Base-by-base conservation (phyloP, 2,113 vertebrate species). In the Leucosticte australis region DNA sequence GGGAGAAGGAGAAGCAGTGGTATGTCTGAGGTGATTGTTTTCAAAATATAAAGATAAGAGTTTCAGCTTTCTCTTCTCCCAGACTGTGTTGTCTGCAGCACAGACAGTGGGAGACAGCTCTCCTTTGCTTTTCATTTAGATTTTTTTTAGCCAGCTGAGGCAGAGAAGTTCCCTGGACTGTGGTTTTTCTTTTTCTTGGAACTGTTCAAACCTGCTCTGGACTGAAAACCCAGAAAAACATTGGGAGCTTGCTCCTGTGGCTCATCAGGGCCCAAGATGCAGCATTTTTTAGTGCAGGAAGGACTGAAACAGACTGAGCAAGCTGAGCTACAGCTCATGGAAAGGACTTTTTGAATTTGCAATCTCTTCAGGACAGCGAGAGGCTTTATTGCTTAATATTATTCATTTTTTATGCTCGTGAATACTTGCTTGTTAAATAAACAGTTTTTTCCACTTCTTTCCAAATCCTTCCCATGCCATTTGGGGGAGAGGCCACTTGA, bases 181-280 rank as follows among this genome's bases (percentile, higher is more conserved):
- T 24, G 15, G 10, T 24, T 59, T 59, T 59, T 26, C 15, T 26
- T 59, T 26, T 26, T 37, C 15, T 59, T 59, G 57, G 23, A 59
- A 26, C 23, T 59, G 15, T 18, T 37, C 23, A 37, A 26, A 26
- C n/a, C 23, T 59, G 10, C n/a, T 59, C 57, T 26, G n/a, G 23
- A 59, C 10, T 16, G 23, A 37, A 59, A 8, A 37, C 16, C 15
- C 57, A 59, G 23, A 26, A 26, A 26, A 37, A 4, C n/a, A 17
- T 10, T 16, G 23, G 10, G 10, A 59, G 10, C 15, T 59, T 2
- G 0, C n/a, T 8, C 10, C 23, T 37, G 10, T 37, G 23, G 16
- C n/a, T n/a, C 23, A 24, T 9, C 21, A 21, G 33, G 33, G 33
- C 21, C 21, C 19, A 23, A 33, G 21, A 22, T 2, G 9, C 56